These are phyloP conservation scores for Neoarius graeffei DNA, from an alignment of 2,113 vertebrate genomes.

Conservation along the genomic window DNA sequence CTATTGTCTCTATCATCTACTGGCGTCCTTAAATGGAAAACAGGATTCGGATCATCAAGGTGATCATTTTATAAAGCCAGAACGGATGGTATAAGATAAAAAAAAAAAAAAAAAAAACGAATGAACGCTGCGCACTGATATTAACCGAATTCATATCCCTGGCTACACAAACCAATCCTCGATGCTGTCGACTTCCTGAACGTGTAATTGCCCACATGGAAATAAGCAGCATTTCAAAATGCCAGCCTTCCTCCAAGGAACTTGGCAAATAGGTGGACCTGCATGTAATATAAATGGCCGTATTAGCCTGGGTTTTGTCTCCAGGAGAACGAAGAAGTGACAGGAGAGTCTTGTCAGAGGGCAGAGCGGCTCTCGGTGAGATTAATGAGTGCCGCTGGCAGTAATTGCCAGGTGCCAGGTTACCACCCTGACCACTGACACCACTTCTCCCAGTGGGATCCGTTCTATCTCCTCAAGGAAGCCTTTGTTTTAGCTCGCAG, in stretches of 20 bases:
- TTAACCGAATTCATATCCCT: conserved; percentile 1
- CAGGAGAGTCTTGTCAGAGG: conserved; percentile 33
- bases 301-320: conserved; percentile 26
- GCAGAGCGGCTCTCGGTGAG: conserved; percentile 37
- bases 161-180: not conserved
- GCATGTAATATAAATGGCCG: conserved; percentile 22
- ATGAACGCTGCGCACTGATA: not conserved
- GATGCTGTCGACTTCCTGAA: not conserved
- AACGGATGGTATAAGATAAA: not conserved
- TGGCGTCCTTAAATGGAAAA: not conserved
- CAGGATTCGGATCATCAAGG: not conserved
- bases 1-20: not conserved
- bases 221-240: conserved; percentile 22
- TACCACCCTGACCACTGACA: conserved; percentile 58
- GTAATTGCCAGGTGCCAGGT: conserved; percentile 59
- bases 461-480: conserved; percentile 47
- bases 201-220: conserved; percentile 20
- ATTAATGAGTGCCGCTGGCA: conserved; percentile 55
- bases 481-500: conserved; percentile 46
- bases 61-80: not conserved
- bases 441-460: conserved; percentile 40
- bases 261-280: conserved; percentile 11
- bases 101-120: not conserved
- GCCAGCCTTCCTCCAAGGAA: conserved; percentile 25
- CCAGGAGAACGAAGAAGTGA: conserved; percentile 7